Conservation (phyloP, 2,888 invertebrate species). For the Apotomis capreana region DNA sequence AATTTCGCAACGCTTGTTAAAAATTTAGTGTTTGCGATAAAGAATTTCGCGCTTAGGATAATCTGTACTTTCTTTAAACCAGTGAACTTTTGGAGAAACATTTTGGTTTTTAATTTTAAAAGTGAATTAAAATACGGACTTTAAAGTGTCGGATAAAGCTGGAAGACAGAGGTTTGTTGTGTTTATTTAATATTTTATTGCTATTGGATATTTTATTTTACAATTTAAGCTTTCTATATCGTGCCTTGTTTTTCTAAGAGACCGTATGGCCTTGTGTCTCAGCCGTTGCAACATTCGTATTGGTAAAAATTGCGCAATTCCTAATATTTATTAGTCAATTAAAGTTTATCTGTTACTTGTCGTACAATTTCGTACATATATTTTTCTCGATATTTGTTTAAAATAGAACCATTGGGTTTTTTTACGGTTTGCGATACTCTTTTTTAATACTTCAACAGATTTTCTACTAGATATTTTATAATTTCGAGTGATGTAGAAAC, state of each 20-base stretch:
- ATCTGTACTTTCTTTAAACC: constrained; percentile 42
- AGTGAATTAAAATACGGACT: constrained; percentile 26
- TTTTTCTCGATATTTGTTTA: too few species aligned
- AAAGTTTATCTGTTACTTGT: constrained; percentile 11
- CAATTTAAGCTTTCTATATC: constrained; percentile 25
- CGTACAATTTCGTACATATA: neutral
- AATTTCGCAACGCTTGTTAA: constrained; percentile 60
- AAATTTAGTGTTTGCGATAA: constrained; percentile 58
- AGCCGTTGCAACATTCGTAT: constrained; percentile 26
- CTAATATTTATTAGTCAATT: constrained; percentile 24
- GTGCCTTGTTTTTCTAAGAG: constrained; percentile 28
- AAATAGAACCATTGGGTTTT: too few species aligned
- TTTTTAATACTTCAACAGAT: too few species aligned
- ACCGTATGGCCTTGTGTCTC: constrained; percentile 32
- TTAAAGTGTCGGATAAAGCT: constrained; percentile 19
- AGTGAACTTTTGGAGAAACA: constrained; percentile 26
- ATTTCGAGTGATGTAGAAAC: too few species aligned
- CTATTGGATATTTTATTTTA: neutral
- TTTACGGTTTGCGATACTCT: too few species aligned
- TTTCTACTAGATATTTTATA: too few species aligned
- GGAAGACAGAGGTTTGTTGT: constrained; percentile 32
- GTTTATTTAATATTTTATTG: neutral
- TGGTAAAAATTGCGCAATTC: constrained; percentile 34
- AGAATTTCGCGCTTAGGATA: constrained; percentile 53
- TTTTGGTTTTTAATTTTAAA: constrained; percentile 1